Conservation (phyloP, 1,140 invertebrate genomes). For the Proctacanthus coquilletti region DNA sequence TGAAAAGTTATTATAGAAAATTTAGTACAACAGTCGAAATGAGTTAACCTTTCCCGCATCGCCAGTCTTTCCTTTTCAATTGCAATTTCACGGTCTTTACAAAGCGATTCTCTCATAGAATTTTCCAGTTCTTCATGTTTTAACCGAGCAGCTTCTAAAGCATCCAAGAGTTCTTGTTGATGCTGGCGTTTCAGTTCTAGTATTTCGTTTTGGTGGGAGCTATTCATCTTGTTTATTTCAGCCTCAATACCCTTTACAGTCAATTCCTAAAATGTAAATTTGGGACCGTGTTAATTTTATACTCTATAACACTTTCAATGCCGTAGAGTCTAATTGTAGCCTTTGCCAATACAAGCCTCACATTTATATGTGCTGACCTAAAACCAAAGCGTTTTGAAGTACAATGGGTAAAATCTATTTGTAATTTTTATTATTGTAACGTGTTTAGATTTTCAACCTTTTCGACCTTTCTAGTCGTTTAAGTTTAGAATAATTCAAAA, state of each 20-base stretch:
- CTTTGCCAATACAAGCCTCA: no score
- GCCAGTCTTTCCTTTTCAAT: slow-evolving; percentile 35
- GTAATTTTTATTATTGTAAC: no score
- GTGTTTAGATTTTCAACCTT: no score
- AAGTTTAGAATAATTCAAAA: no score
- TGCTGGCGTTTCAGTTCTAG: slow-evolving; percentile 40
- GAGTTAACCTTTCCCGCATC: slow-evolving; percentile 31
- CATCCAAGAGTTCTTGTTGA: slow-evolving; percentile 34
- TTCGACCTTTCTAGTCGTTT: no score
- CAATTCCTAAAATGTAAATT: slow-evolving; percentile 35
- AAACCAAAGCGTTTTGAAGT: no score
- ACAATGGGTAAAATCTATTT: no score
- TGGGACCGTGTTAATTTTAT: no score
- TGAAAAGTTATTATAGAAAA: neutral
- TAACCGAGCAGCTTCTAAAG: slow-evolving; percentile 21
- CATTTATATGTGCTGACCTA: no score
- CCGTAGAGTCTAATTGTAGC: no score
- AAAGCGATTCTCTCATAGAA: slow-evolving; percentile 32
- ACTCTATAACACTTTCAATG: no score
- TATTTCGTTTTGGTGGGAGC: slow-evolving; percentile 42
- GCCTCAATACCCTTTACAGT: slow-evolving; percentile 58
- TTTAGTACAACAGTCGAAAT: neutral
- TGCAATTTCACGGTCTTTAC: slow-evolving; percentile 33
- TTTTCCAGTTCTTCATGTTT: slow-evolving; percentile 35
- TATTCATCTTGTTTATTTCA: slow-evolving; percentile 48